phyloP scores from a whole-genome alignment of 2,797 vertebrate genomes.

The Chiloscyllium punctatum region DNA sequence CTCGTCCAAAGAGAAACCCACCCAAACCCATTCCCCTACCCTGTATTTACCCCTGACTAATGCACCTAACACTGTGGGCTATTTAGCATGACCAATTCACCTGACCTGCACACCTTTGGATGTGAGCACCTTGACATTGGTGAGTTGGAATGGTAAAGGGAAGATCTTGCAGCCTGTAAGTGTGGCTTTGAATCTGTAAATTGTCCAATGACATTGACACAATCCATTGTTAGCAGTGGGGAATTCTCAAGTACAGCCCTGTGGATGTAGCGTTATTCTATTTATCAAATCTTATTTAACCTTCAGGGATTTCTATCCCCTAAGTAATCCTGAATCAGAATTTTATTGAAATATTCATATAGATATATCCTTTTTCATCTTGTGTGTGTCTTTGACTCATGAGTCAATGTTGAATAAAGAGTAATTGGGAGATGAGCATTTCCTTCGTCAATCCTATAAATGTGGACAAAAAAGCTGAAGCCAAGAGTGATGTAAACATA shows the following conservation, averaged over 20 bases:
- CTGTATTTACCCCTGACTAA: no score
- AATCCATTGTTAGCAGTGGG: not conserved
- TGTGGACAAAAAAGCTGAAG: not conserved
- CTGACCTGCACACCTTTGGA: no score
- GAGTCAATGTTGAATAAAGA: not conserved
- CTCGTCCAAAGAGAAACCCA: no score
- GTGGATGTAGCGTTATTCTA: not conserved
- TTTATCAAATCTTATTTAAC: not conserved
- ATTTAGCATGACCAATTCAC: no score
- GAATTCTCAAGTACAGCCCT: not conserved
- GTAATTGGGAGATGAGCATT: not conserved
- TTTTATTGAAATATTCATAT: not conserved
- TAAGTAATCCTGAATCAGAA: not conserved
- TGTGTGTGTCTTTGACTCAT: not conserved
- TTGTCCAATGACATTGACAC: not conserved
- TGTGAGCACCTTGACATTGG: constrained; percentile 40
- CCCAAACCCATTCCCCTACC: no score
- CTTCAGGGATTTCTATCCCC: not conserved
- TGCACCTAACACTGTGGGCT: no score
- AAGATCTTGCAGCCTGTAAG: not conserved
- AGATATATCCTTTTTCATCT: not conserved
- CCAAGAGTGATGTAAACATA: no score
- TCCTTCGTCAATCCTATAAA: not conserved
- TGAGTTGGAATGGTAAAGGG: not conserved
- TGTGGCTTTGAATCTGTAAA: not conserved